Evolutionary conservation across 1,140 invertebrate species (phyloP), one percentile per base, ranked within the genome.

Genomic region (Camponotus vicinus): DNA sequence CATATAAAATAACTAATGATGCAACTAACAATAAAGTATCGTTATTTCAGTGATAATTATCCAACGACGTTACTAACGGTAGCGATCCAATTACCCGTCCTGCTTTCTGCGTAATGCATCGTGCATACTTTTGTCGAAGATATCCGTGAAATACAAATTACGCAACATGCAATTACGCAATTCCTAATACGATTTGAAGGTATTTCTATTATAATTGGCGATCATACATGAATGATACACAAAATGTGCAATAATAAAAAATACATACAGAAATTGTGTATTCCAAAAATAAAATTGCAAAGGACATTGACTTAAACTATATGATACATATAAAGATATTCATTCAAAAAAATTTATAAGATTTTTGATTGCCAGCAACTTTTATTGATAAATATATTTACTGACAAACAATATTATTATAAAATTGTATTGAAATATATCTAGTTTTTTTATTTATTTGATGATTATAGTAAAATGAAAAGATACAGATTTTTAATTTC

Each of bases 21-120:
- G 55, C 82, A 86, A 86, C 89, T 89, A 88, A 88, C 64, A 88
- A 91, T 86, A 67, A 82, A 78, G 67, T 71, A 86, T 64, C 66
- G 69, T 85, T 80, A 78, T 80, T 88, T 73, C 67, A 75, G 70
- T 66, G 63, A 78, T 69, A 73, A 86, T 88, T 88, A 88, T 71
- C 86, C 49, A n/a, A 27, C 40, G 78, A 83, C 27, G 27, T 88
- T 69, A 87, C 75, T 87, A 87, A 32, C 55, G n/a, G 7, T n/a
- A 59, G 40, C 69, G 75, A 21, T 69, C 70, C 70, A 67, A 88
- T 76, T 59, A 80, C 59, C 27, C 45, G 18, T 21, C 64, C 45
- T 45, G 40, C n/a, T 59, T 42, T 11, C 34, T 18, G 5, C 21
- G 76, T 34, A 63, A 52, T 70, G 45, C 18, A 59, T 73, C n/a